phyloP scores from a whole-genome alignment of 2,888 invertebrate genomes.

The Subacronicta megacephala region DNA sequence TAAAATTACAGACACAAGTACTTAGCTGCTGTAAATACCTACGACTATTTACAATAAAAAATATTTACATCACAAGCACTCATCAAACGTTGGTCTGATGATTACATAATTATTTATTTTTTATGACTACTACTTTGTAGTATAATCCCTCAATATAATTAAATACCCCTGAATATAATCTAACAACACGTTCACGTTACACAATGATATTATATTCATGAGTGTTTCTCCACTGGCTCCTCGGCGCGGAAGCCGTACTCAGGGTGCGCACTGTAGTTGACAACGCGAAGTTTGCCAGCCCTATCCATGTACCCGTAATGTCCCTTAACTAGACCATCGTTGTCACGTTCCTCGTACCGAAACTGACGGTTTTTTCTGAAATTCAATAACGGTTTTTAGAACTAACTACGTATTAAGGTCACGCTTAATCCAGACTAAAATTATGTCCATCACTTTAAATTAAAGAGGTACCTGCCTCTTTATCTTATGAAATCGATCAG shows the following conservation, averaged over 20 bases:
- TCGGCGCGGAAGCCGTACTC: constrained; percentile 92
- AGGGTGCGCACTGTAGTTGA: constrained; percentile 93
- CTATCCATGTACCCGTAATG: constrained; percentile 95
- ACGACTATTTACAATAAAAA: constrained; percentile 34
- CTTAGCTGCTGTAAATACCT: constrained; percentile 22
- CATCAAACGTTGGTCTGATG: constrained; percentile 20
- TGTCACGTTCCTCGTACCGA: constrained; percentile 94
- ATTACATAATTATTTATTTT: constrained; percentile 32
- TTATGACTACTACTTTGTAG: too few species aligned
- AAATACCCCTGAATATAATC: constrained; percentile 14
- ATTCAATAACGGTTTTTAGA: constrained; percentile 38
- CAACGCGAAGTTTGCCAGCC: constrained; percentile 92
- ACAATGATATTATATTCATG: constrained; percentile 19
- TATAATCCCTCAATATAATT: too few species aligned
- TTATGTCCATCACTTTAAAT: too few species aligned
- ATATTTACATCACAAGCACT: constrained; percentile 38
- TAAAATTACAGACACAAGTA: constrained; percentile 13
- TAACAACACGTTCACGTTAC: not conserved
- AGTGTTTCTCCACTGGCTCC: constrained; percentile 66
- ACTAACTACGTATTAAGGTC: not conserved
- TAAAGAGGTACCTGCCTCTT: too few species aligned
- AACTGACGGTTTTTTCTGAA: constrained; percentile 94
- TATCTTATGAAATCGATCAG: too few species aligned
- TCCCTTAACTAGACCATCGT: constrained; percentile 93
- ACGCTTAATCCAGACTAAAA: too few species aligned